Conservation (phyloP, 2,797 vertebrate genomes). For the Coregonus sp. region DNA sequence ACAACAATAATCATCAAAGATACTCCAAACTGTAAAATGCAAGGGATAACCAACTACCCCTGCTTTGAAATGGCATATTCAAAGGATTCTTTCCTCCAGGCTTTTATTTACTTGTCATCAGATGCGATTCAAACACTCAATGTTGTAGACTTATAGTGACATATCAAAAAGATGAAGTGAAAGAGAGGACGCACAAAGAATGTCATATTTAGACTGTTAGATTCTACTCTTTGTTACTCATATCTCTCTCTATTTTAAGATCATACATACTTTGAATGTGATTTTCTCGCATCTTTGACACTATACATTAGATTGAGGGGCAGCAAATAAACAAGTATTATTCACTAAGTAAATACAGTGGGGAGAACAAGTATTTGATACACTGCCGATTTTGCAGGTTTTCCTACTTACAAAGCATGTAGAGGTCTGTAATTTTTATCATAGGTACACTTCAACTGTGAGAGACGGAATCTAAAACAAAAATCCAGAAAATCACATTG, state of each 20-base stretch:
- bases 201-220: slow-evolving; percentile 54
- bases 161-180: slow-evolving; percentile 61
- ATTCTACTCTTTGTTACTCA: slow-evolving; percentile 66
- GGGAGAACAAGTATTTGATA: too few relatives aligned
- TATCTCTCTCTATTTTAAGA: slow-evolving; percentile 65
- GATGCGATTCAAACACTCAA: slow-evolving; percentile 61
- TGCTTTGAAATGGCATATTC: slow-evolving; percentile 62
- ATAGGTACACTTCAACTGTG: too few relatives aligned
- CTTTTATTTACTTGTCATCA: slow-evolving; percentile 68
- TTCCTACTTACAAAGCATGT: too few relatives aligned
- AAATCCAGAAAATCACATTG: too few relatives aligned
- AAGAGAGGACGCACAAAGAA: slow-evolving; percentile 57
- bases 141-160: slow-evolving; percentile 65
- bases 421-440: too few relatives aligned
- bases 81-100: slow-evolving; percentile 54
- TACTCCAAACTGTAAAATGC: slow-evolving; percentile 35
- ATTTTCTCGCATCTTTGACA: slow-evolving; percentile 66
- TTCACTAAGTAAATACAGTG: slow-evolving; percentile 59
- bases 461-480: too few relatives aligned
- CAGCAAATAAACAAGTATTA: slow-evolving; percentile 77
- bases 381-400: too few relatives aligned
- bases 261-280: slow-evolving; percentile 74
- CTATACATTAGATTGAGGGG: slow-evolving; percentile 42
- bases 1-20: slow-evolving; percentile 35
- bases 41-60: slow-evolving; percentile 44